Percentiles rank a stretch among this genome's conserved stretches.
Evolutionary conservation across 2,113 vertebrate genomes (phyloP).

Genomic region (Calcarius ornatus): DNA sequence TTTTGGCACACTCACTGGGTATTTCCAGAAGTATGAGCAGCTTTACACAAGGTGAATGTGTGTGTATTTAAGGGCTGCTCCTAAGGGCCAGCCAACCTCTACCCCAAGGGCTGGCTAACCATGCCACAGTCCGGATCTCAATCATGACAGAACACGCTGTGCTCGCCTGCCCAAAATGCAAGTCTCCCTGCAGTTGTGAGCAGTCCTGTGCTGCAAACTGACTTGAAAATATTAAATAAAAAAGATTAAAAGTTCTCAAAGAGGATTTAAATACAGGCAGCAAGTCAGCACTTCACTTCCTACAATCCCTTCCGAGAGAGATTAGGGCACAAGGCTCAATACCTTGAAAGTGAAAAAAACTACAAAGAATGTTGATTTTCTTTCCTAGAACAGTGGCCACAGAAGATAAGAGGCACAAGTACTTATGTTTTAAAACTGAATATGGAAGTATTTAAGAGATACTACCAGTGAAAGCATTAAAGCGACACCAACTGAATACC

Average conservation of each 20-base stretch:
- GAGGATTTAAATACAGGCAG: constrained; percentile 56
- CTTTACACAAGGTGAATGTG: background rate
- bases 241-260: constrained; percentile 58
- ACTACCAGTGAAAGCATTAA: background rate
- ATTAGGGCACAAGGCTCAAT: constrained; percentile 43
- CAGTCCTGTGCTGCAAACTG: background rate
- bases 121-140: background rate
- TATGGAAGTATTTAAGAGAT: constrained; percentile 15
- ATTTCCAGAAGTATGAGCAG: background rate
- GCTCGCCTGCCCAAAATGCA: background rate
- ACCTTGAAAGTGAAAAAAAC: constrained; percentile 49
- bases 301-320: constrained; percentile 32
- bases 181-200: background rate
- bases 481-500: background rate
- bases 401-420: constrained; percentile 36
- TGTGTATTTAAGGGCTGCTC: background rate
- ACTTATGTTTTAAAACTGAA: constrained; percentile 40
- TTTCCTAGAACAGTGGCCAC: background rate
- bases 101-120: background rate
- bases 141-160: background rate
- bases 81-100: background rate
- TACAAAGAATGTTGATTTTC: constrained; percentile 51
- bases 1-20: background rate
- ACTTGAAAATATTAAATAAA: constrained; percentile 39
- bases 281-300: constrained; percentile 56